Evolutionary conservation across 2,113 vertebrate genomes (phyloP), one percentile per base, ranked within the genome.

Genomic region (Calonectris borealis): DNA sequence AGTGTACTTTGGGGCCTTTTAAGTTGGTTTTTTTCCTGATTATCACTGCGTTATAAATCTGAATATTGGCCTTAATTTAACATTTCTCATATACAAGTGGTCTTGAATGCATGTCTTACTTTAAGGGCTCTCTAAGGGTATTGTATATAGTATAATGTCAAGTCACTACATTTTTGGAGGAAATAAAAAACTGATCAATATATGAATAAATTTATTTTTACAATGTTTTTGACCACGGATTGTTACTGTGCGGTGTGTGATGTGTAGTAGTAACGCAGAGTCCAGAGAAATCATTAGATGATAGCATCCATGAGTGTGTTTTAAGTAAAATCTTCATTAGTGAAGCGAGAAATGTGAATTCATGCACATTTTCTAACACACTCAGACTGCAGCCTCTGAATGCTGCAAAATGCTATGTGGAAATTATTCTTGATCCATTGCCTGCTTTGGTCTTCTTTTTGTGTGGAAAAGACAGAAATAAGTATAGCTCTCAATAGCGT

Each of bases 1-100:
- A 69, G 14, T 14, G 22, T 62, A 58, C 11, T 61, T 65, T n/a
- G 19, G 11, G 8, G 10, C 8, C 21, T 66, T 69, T 44, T 11
- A 60, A 66, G 13, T 5, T 51, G 48, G 27, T 27, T 34, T 70
- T 51, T 68, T 22, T 52, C 1, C 21, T 55, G 17, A 44, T 71
- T 66, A 62, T 42, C 9, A 25, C 40, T 52, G 21, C 0, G 0
- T 66, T 65, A 17, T 6, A 48, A 40, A 65, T 49, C 13, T 62
- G 34, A 82, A 57, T 44, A 69, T 70, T 26, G 4, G 18, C 17
- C 24, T 90, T 95, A 79, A 76, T 64, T 46, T 71, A 76, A 14
- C 4, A 40, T 89, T 73, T 78, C 16, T 86, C 26, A 26, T 64
- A 66, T 80, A 68, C 71, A 85, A 93, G 11, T 68, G 19, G 8